Evolutionary conservation across 2,113 vertebrate species (phyloP), one percentile per base, ranked within the genome.

Genomic region (Pterocles gutturalis): DNA sequence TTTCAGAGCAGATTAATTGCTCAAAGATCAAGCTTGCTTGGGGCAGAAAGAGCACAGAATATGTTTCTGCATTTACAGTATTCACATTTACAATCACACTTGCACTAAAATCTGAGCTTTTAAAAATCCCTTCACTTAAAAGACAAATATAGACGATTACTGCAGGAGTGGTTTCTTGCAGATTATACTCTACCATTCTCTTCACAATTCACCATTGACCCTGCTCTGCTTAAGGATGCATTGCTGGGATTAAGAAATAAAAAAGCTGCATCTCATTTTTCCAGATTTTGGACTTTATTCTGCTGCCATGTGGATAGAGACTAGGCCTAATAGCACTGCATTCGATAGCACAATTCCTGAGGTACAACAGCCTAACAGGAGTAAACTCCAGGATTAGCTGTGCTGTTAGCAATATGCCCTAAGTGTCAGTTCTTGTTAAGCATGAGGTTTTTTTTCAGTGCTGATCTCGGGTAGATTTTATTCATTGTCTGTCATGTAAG

Each of bases 1-100:
- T 96, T 97, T 87, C 81, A 95, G 61, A 87, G 57, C 89, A 95
- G 84, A 95, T 90, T 94, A 97, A 97, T 86, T 81, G 79, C 87
- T 91, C 83, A 70, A 83, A 89, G 61, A 87, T 83, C 61, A 90
- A 65, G 43, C 82, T 77, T 93, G 82, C 90, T 96, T 1, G 4
- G 38, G 57, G 93, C 83, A 92, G 65, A 96, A 82, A 66, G 34
- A 87, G 75, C 85, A 94, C 43, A 85, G 66, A 95, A 91, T 18
- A 64, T 33, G 28, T 90, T 85, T 83, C 66, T 87, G 54, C 53
- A 49, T 76, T 71, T 91, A 12, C 53, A 82, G 43, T 26, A 60
- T 36, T 91, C 89, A 89, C 89, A 65, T 87, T 90, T 92, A 25
- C 57, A 76, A 21, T 76, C 33, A 60, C 31, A 73, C 31, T 83